Percentiles rank a stretch among this genome's conserved stretches.
Conservation (phyloP, 1,140 invertebrate species). For the Venustaconcha ellipsiformis region DNA sequence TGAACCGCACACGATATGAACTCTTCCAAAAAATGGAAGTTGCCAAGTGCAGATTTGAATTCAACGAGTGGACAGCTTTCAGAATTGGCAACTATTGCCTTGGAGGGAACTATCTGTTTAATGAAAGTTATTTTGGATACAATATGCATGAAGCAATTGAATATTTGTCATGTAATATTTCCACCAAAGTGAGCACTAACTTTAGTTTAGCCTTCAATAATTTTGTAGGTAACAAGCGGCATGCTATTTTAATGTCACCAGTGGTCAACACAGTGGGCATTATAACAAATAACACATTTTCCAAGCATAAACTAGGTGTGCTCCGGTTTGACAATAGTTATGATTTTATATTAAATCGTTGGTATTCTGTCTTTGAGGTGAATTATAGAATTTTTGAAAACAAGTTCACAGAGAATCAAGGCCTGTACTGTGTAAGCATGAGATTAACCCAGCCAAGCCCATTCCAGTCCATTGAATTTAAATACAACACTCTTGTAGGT, state of each 20-base stretch:
- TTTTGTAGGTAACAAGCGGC: slow-evolving; percentile 60
- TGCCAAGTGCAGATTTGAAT: slow-evolving; percentile 47
- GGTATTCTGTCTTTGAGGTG: slow-evolving; percentile 65
- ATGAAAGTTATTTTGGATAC: slow-evolving; percentile 57
- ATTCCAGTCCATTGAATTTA: slow-evolving; percentile 85
- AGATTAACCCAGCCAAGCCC: slow-evolving; percentile 88
- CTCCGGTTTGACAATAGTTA: slow-evolving; percentile 89
- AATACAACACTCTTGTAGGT: slow-evolving; percentile 86
- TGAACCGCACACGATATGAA: slow-evolving; percentile 59
- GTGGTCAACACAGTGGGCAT: slow-evolving; percentile 64
- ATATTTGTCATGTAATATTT: slow-evolving; percentile 64
- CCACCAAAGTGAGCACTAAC: slow-evolving; percentile 47
- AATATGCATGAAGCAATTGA: slow-evolving; percentile 63
- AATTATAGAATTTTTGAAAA: slow-evolving; percentile 86
- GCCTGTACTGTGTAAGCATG: slow-evolving; percentile 88
- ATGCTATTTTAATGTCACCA: slow-evolving; percentile 63
- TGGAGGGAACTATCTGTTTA: slow-evolving; percentile 55
- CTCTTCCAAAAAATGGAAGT: slow-evolving; percentile 53
- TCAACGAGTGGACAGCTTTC: slow-evolving; percentile 62
- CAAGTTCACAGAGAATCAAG: slow-evolving; percentile 87
- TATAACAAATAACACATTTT: slow-evolving; percentile 82
- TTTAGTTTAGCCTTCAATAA: slow-evolving; percentile 64
- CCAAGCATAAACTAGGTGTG: slow-evolving; percentile 83
- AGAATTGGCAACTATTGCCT: slow-evolving; percentile 66
- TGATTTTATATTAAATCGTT: slow-evolving; percentile 67